Evolutionary conservation across 92 coral and sea anemone species (phyloP).

Genomic region (Micromussa lordhowensis): DNA sequence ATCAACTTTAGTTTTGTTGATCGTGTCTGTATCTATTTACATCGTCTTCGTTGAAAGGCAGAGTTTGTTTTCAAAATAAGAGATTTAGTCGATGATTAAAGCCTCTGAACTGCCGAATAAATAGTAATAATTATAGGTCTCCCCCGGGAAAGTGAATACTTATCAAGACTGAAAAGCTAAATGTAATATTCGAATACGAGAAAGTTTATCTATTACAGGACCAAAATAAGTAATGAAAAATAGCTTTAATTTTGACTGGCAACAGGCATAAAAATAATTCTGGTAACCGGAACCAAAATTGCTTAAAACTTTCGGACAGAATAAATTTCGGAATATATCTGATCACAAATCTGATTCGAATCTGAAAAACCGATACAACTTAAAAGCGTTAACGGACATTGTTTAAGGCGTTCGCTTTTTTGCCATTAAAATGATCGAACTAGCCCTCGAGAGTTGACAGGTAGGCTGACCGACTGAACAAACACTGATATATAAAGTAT

Average conservation of each 20-base stretch:
- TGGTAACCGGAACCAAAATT: too few species aligned
- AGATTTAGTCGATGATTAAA: conserved; percentile 10
- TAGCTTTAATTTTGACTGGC: too few species aligned
- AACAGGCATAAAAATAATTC: too few species aligned
- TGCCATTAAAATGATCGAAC: not conserved
- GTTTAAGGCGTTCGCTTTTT: not conserved
- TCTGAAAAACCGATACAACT: not conserved
- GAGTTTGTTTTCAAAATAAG: conserved; percentile 57
- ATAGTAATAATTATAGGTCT: not conserved
- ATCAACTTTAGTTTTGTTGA: conserved; percentile 43
- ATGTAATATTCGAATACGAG: not conserved
- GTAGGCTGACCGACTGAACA: not conserved
- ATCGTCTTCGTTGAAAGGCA: conserved; percentile 70
- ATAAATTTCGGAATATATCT: not conserved
- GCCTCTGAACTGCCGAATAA: conserved; percentile 12
- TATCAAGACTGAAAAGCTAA: not conserved
- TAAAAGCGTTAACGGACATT: not conserved
- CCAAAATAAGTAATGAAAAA: too few species aligned
- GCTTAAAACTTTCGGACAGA: not conserved
- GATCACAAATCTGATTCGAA: not conserved
- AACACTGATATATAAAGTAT: not conserved
- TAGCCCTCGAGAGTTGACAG: not conserved
- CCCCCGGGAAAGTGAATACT: not conserved
- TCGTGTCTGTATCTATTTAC: conserved; percentile 59
- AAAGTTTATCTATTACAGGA: not conserved